phyloP scores from a whole-genome alignment of 2,113 vertebrate genomes.

The Hoplias malabaricus region DNA sequence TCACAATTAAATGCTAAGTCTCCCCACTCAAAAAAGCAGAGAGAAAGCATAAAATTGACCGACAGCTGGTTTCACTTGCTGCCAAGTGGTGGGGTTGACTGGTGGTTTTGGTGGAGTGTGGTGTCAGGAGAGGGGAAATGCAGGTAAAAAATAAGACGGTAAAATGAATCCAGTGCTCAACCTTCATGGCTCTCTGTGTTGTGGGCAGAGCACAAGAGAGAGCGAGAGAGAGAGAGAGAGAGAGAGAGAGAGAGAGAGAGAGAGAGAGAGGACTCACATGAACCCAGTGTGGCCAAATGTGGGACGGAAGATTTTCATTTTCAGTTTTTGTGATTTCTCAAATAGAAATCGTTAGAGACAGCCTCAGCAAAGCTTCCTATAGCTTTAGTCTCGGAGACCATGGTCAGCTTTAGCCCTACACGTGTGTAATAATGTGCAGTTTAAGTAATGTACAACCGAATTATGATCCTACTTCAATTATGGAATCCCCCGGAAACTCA shows the following conservation, averaged over 20 bases:
- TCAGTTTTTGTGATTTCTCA: conserved; percentile 56
- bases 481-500: too few relatives aligned
- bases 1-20: conserved; percentile 38
- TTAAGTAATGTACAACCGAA: conserved; percentile 62
- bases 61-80: conserved; percentile 50
- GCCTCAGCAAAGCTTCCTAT: conserved; percentile 41
- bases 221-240: conserved; percentile 48
- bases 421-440: conserved; percentile 61
- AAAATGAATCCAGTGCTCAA: conserved; percentile 55
- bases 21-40: conserved; percentile 12
- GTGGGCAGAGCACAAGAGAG: conserved; percentile 59
- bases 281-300: conserved; percentile 63
- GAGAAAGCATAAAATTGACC: conserved; percentile 30
- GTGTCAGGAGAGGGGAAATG: conserved; percentile 35
- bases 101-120: conserved; percentile 46
- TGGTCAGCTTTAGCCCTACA: conserved; percentile 52
- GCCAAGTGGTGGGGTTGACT: conserved; percentile 41
- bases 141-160: conserved; percentile 27
- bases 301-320: conserved; percentile 70
- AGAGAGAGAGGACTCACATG: conserved; percentile 58
- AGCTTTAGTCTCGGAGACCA: conserved; percentile 45
- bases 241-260: conserved; percentile 50
- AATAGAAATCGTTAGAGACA: conserved; percentile 50
- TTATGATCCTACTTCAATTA: too few relatives aligned
- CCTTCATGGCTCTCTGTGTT: conserved; percentile 58